phyloP scores from a whole-genome alignment of 2,888 invertebrate species.

The Pseudolycoriella hygida region DNA sequence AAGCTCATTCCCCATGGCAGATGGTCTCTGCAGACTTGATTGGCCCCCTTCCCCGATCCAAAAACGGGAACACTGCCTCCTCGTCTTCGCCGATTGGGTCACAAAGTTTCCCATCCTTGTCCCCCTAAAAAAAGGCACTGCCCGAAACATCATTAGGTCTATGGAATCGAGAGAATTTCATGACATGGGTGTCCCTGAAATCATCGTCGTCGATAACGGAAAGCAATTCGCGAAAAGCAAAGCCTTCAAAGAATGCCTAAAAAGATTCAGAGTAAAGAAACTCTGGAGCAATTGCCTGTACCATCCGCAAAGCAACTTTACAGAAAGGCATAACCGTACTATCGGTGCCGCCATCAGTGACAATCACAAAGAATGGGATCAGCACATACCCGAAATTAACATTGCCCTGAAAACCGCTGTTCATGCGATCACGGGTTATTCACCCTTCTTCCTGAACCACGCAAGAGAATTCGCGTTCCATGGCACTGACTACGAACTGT shows the following conservation, averaged over 20 bases:
- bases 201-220: too few relatives aligned
- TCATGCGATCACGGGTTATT: neutral
- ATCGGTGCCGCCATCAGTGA: neutral
- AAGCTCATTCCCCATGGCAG: too few relatives aligned
- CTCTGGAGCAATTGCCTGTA: too few relatives aligned
- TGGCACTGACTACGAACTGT: neutral
- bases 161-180: neutral
- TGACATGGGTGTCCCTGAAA: too few relatives aligned
- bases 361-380: neutral
- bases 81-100: neutral
- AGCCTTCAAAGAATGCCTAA: neutral
- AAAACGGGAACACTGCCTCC: neutral
- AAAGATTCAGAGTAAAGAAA: neutral
- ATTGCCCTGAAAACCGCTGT: neutral
- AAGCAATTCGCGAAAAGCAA: too few relatives aligned
- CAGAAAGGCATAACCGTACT: neutral
- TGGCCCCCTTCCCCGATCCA: neutral
- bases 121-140: too few relatives aligned
- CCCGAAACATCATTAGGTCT: too few relatives aligned
- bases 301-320: neutral
- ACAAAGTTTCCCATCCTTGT: neutral
- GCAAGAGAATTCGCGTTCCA: neutral
- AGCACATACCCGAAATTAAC: too few relatives aligned
- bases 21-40: too few relatives aligned
- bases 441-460: too few relatives aligned